Base-by-base conservation (phyloP, 2,888 invertebrate genomes). In the Andrena dorsata region DNA sequence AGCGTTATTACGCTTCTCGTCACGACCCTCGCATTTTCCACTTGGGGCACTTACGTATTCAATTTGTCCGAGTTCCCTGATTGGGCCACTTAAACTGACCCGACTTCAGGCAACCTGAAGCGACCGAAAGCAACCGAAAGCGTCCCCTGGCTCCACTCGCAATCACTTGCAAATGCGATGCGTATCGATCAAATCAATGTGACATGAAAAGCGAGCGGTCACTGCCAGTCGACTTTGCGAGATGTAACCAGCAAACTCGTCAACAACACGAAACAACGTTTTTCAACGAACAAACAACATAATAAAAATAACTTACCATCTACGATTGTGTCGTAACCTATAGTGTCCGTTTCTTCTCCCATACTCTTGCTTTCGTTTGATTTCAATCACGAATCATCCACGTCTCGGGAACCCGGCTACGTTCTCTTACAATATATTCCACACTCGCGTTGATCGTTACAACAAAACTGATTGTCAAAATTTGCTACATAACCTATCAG, bases 1-100 rank as follows among this genome's bases (percentile, higher is more conserved):
- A 97, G 97, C 84, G 93, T 97, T 8, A 96, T 97, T 65, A 97
- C 97, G 0, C 95, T 98, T 0, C 89, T 96, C 2, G 94, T 97
- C 2, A 95, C 98, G 10, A 96, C 97, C 92, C 93, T 95, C 0
- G 95, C 97, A 23, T 97, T 97, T 93, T 96, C 97, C 61, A 96
- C 97, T 0, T 96, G 97, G 95, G 98, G 97, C 0, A 94, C 94
- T 3, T 93, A 96, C 8, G 96, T 97, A 68, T 98, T 96, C 92
- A 95, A 95, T 82, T 91, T 96, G 7, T 92, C 95, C 53, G 93
- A 94, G 35, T 96, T 96, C 90, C 97, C 97, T 0, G 94, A 93
- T 0, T 97, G 96, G 96, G 96, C 95, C 16, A 76, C 68, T 20
- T 86, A 81, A 61, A 41, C 4, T 13, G 20, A 20, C 20, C 8